Base-by-base conservation (phyloP, 2,888 invertebrate species). In the Hanleya hanleyi region DNA sequence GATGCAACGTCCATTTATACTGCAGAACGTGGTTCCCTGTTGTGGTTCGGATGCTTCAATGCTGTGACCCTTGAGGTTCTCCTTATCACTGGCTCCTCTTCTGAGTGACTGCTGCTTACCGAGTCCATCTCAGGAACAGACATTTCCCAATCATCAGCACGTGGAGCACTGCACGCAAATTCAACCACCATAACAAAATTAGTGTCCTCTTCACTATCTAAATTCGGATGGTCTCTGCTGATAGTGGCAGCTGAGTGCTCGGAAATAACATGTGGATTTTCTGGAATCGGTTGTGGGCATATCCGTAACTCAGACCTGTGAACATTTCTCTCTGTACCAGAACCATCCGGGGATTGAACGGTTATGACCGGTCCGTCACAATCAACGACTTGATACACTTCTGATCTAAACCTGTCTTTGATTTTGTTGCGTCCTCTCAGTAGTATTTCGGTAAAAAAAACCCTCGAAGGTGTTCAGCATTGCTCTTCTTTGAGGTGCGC, bases 291-390 rank as follows among this genome's bases (percentile, higher is more conserved):
- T 29, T 22, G 26, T 1, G 18, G 57, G 29, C 57, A 57, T 4
- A 29, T 18, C 4, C 7, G 18, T 15, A 74, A 38, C 67, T 76
- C 73, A 37, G 61, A 49, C 26, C 76, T 64, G n/a, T 61, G 70
- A 3, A 74, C 69, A 61, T 38, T 71, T 33, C 37, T 73, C 4
- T 26, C 36, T 15, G 68, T 70, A n/a, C 76, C 74, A 57, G 74
- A 38, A 33, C 74, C 76, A 69, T 74, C 76, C 5, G 57, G 71
- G 15, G 64, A n/a, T 37, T 74, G 71, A 15, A 74, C 67, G 29
- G 33, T 29, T 64, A 35, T 29, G 36, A 64, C 35, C 15, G 38
- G 5, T 36, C 18, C 22, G n/a, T 37, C 15, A 37, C 15, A 15
- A 18, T 37, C 64, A 4, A 26, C 15, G n/a, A n/a, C n/a, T n/a